phyloP scores from a whole-genome alignment of 2,888 invertebrate species.

The Glaucopsyche alexis region DNA sequence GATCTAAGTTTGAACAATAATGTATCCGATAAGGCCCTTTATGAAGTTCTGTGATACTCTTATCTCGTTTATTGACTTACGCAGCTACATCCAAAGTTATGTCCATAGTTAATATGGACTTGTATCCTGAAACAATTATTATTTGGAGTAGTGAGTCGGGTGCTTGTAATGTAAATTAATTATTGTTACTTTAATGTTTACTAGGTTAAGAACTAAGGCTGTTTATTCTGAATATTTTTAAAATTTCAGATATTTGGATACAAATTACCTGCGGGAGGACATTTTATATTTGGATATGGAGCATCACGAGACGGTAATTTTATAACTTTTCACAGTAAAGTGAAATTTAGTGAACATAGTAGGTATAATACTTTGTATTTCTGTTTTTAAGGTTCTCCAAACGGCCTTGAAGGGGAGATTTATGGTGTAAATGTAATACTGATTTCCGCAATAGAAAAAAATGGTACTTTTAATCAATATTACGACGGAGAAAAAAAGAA shows the following conservation, averaged over 20 bases:
- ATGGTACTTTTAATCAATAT: slow-evolving; percentile 53
- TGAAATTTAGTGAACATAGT: background rate
- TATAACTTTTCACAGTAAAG: background rate
- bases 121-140: background rate
- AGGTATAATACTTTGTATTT: background rate
- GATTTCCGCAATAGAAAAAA: slow-evolving; percentile 76
- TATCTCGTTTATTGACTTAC: background rate
- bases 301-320: slow-evolving; percentile 81
- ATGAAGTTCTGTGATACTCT: slow-evolving; percentile 1
- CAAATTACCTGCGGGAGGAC: slow-evolving; percentile 80
- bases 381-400: slow-evolving; percentile 71
- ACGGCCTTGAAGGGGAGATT: slow-evolving; percentile 84
- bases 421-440: slow-evolving; percentile 84
- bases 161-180: no score
- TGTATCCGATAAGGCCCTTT: background rate
- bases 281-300: slow-evolving; percentile 85
- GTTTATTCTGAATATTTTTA: background rate
- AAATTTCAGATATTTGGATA: slow-evolving; percentile 75
- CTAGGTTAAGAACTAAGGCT: background rate
- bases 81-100: background rate
- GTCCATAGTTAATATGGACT: background rate
- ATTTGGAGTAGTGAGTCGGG: background rate
- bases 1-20: background rate
- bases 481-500: background rate
- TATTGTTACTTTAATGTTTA: no score